Percentiles rank a stretch among this genome's conserved stretches.
phyloP scores from a whole-genome alignment of 2,888 invertebrate species.

The Cephus runcator region DNA sequence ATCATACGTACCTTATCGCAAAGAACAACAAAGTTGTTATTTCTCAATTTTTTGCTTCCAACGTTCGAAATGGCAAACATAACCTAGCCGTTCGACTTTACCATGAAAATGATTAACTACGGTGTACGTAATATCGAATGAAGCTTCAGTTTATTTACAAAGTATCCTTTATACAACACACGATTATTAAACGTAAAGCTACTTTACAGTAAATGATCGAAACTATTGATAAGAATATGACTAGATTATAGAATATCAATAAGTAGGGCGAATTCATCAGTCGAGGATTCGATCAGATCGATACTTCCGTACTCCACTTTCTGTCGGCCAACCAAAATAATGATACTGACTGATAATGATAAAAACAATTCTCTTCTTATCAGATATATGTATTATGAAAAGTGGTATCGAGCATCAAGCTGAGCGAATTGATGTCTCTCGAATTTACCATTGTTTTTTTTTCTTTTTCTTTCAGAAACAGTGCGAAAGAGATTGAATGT shows the following conservation, averaged over 20 bases:
- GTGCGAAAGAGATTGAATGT: background rate
- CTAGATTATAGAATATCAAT: conserved; percentile 53
- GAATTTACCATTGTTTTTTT: background rate
- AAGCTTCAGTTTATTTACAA: conserved; percentile 44
- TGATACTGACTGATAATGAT: conserved; percentile 5
- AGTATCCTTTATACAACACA: conserved; percentile 37
- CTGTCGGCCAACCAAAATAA: background rate
- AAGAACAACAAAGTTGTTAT: background rate
- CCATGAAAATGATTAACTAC: background rate
- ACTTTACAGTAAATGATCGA: conserved; percentile 34
- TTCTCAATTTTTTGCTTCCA: background rate
- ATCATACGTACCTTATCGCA: background rate
- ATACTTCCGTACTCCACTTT: conserved; percentile 1
- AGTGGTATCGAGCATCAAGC: background rate
- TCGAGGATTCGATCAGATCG: conserved; percentile 26
- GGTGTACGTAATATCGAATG: conserved; percentile 1
- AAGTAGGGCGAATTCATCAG: conserved; percentile 33
- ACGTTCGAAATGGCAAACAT: background rate
- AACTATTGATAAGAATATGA: conserved; percentile 43
- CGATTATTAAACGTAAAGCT: conserved; percentile 24
- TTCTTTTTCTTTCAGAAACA: background rate
- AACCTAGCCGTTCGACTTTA: background rate
- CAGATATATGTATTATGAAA: conserved; percentile 14
- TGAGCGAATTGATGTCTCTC: background rate
- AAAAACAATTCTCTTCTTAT: conserved; percentile 27